A percentile compares a stretch with the other conserved stretches of the same genome.
Conservation (phyloP, 2,113 vertebrate species). For the Pantherophis guttatus region DNA sequence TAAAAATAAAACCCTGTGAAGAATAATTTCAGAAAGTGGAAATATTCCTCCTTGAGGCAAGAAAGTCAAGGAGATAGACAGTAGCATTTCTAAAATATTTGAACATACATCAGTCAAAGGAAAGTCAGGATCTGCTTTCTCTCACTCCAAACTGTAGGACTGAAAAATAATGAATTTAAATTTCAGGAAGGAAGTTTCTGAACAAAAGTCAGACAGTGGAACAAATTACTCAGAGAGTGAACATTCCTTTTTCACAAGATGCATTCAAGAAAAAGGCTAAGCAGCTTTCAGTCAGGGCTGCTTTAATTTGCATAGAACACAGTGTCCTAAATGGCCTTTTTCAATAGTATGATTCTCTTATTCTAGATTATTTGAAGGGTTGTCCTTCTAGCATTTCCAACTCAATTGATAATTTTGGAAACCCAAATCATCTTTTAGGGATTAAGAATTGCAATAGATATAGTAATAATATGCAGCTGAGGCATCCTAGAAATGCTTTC, state of each 20-base stretch:
- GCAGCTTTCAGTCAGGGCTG: not conserved
- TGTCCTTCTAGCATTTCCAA: not conserved
- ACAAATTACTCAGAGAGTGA: not conserved
- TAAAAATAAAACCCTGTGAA: not conserved
- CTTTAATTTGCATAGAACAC: not conserved
- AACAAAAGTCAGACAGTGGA: not conserved
- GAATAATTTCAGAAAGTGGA: not conserved
- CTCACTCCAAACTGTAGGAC: not conserved
- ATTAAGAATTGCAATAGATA: not conserved
- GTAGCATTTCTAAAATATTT: not conserved
- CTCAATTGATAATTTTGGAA: not conserved
- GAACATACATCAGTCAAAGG: not conserved
- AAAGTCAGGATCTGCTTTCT: not conserved
- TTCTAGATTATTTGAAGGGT: not conserved
- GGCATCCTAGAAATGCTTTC: not conserved
- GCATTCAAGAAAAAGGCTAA: not conserved
- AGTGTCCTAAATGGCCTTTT: not conserved
- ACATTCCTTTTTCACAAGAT: not conserved
- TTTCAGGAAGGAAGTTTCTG: not conserved
- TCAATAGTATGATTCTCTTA: not conserved
- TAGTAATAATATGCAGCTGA: not conserved
- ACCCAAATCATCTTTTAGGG: not conserved
- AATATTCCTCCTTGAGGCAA: not conserved
- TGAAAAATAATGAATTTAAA: not conserved
- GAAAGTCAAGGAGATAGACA: not conserved